Evolutionary conservation across 2,113 vertebrate species (phyloP).

Genomic region (Embiotoca jacksoni): DNA sequence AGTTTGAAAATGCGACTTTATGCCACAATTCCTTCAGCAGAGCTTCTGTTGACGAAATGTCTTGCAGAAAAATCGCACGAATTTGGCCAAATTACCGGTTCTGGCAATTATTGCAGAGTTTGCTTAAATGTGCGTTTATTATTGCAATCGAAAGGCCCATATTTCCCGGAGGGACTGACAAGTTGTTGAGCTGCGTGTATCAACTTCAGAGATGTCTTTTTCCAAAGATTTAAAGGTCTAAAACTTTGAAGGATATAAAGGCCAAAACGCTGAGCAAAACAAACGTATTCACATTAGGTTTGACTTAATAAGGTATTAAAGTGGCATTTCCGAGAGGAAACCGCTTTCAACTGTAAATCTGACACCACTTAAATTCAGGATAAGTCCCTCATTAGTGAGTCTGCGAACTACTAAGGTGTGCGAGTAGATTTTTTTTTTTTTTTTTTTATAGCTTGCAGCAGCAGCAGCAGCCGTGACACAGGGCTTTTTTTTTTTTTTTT

Average conservation of each 20-base stretch:
- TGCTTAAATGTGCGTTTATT: no score
- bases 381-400: slow-evolving; percentile 24
- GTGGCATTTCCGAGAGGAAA: slow-evolving; percentile 24
- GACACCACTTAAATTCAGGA: slow-evolving; percentile 41
- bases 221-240: neutral
- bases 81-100: no score
- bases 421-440: slow-evolving; percentile 3
- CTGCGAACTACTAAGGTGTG: slow-evolving; percentile 12
- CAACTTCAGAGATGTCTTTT: neutral
- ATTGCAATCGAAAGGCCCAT: no score
- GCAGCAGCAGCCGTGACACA: slow-evolving; percentile 43
- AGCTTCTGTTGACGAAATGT: no score
- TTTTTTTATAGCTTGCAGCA: slow-evolving; percentile 15
- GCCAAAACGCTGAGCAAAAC: slow-evolving; percentile 15
- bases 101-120: no score
- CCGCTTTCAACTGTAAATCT: slow-evolving; percentile 37
- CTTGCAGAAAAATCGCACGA: no score
- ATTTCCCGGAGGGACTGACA: neutral
- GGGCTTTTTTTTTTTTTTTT: neutral
- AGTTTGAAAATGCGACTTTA: no score
- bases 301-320: slow-evolving; percentile 21
- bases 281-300: slow-evolving; percentile 17
- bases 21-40: no score
- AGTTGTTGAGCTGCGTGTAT: slow-evolving; percentile 33
- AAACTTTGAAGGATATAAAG: slow-evolving; percentile 10